Conservation (phyloP, 2,113 vertebrate genomes). For the Rhinopomastus cyanomelas region DNA sequence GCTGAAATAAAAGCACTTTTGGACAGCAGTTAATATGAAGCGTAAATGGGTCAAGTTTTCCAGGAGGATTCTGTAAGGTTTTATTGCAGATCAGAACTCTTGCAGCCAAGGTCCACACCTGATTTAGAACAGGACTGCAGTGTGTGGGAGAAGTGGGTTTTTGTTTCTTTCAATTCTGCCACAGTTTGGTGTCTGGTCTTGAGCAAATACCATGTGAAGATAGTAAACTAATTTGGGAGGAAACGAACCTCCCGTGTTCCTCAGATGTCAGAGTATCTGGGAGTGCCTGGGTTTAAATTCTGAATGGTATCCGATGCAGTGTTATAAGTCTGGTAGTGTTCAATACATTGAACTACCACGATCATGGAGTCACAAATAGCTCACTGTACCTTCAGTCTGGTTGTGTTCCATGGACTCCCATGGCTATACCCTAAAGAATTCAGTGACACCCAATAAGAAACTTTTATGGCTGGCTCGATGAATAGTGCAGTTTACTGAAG, state of each 20-base stretch:
- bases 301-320: neutral
- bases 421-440: neutral
- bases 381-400: neutral
- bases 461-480: too few species aligned
- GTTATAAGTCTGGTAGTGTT: too few species aligned
- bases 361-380: neutral
- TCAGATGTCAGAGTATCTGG: too few species aligned
- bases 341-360: neutral
- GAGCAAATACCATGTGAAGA: neutral
- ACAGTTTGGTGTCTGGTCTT: neutral
- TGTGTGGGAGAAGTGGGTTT: neutral
- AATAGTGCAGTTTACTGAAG: too few species aligned
- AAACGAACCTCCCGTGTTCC: too few species aligned
- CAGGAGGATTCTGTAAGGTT: neutral
- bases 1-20: neutral
- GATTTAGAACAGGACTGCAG: neutral
- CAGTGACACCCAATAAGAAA: neutral
- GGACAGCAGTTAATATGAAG: neutral
- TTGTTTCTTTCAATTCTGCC: neutral
- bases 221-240: too few species aligned
- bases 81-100: neutral
- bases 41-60: neutral
- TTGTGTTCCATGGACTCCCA: neutral
- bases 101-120: neutral
- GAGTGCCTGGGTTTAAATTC: neutral